Percentiles rank a stretch among this genome's conserved stretches.
Conservation (phyloP, 2,797 vertebrate genomes). For the Myotis findleyi region DNA sequence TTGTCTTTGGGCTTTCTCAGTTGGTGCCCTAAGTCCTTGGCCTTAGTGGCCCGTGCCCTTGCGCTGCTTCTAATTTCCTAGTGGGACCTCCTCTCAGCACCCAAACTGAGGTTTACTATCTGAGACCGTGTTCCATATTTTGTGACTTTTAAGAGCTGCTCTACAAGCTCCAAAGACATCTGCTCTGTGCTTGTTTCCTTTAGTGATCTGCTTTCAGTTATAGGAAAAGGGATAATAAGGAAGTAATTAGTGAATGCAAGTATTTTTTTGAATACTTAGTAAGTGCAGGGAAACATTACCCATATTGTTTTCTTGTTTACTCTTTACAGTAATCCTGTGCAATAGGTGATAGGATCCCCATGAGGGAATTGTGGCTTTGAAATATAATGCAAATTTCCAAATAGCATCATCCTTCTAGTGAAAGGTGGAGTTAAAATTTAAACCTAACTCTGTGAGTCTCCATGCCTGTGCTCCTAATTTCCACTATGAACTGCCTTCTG, state of each 20-base stretch:
- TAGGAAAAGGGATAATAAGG: neutral
- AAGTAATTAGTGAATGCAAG: neutral
- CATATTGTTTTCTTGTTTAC: neutral
- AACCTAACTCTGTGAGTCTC: neutral
- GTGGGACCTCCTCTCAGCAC: neutral
- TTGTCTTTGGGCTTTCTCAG: neutral
- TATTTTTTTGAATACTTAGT: neutral
- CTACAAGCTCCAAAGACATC: neutral
- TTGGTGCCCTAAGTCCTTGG: neutral
- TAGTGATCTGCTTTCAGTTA: neutral
- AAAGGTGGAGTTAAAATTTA: conserved; percentile 17
- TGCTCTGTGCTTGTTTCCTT: neutral
- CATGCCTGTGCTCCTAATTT: neutral
- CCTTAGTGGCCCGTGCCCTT: neutral
- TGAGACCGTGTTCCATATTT: neutral
- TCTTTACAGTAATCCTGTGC: neutral
- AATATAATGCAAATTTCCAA: neutral
- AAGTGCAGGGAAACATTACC: neutral
- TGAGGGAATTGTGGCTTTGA: neutral
- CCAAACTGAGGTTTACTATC: neutral
- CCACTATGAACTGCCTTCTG: neutral
- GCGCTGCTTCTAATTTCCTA: neutral
- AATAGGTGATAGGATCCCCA: neutral
- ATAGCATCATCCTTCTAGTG: neutral
- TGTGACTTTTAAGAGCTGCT: neutral